Evolutionary conservation across 53 echinoderm and acorn worm genomes (phyloP).

Genomic region (Crossaster papposus): DNA sequence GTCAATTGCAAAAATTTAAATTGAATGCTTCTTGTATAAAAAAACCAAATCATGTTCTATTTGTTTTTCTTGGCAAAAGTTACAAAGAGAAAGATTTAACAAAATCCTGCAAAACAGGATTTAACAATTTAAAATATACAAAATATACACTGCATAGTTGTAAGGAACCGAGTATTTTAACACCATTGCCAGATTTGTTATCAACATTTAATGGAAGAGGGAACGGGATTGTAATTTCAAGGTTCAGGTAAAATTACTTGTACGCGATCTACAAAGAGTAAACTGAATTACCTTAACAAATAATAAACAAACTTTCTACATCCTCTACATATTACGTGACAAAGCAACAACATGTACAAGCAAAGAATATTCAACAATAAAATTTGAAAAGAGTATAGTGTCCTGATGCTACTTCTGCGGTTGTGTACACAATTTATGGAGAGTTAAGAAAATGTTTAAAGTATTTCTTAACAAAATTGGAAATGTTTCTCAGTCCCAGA

Average conservation of each 20-base stretch:
- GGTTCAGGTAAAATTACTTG: neutral
- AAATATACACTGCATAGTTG: constrained; percentile 13
- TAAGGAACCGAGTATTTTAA: neutral
- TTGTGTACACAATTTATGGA: too few relatives aligned
- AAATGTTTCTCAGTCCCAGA: too few relatives aligned
- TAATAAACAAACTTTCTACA: neutral
- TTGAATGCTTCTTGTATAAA: neutral
- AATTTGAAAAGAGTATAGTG: too few relatives aligned
- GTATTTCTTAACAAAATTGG: too few relatives aligned
- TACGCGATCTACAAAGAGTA: neutral
- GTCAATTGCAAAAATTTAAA: neutral
- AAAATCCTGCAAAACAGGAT: neutral
- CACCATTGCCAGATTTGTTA: too few relatives aligned
- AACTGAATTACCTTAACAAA: neutral
- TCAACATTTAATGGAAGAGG: too few relatives aligned
- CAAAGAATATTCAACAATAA: too few relatives aligned
- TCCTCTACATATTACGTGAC: too few relatives aligned
- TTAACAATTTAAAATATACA: neutral
- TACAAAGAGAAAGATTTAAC: neutral
- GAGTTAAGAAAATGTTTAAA: too few relatives aligned
- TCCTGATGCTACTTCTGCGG: too few relatives aligned
- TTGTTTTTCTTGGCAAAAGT: neutral
- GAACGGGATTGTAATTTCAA: too few relatives aligned
- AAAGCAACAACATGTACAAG: too few relatives aligned
- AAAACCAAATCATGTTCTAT: neutral